Base-by-base conservation (phyloP, 2,888 invertebrate species). In the Hedychridium roseum region DNA sequence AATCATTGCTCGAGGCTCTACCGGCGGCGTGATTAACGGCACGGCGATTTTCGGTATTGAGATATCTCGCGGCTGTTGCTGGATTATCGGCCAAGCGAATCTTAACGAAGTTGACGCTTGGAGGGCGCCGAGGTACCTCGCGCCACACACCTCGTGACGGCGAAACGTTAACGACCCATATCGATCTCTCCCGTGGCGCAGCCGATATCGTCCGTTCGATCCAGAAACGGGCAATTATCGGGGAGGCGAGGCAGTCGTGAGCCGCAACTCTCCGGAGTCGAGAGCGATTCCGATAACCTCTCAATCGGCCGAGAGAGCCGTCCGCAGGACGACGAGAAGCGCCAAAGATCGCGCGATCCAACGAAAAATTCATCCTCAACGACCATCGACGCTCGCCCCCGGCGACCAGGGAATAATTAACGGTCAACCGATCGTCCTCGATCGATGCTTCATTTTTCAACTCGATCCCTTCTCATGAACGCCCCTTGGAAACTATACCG, bases 231-330 rank as follows among this genome's bases (percentile, higher is more conserved):
- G 68, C 68, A 72, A 71, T 68, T 68, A 68, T 68, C 63, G 43
- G 30, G 28, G 60, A 66, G 69, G 61, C 64, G 62, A 71, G 72
- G 73, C 70, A 70, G 64, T 77, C 76, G 76, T 77, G 77, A 75
- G 73, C 56, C 66, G n/a, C n/a, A n/a, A n/a, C n/a, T n/a, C n/a
- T n/a, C n/a, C n/a, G n/a, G n/a, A 62, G 70, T 72, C 70, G 71
- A 73, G 75, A 74, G 71, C 71, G 74, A 74, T 73, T 71, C 70
- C 70, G 74, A 78, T 77, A 76, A 76, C 72, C 77, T 73, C 70
- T 75, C 70, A 75, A 76, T 77, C 76, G 74, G 64, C 64, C 62
- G 53, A 66, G 62, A 58, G 67, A 65, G n/a, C n/a, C 62, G 43
- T 58, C 54, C 52, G 57, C 43, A 51, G 50, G 50, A 40, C 57